phyloP scores from a whole-genome alignment of 2,113 vertebrate genomes.

The Micromys minutus region DNA sequence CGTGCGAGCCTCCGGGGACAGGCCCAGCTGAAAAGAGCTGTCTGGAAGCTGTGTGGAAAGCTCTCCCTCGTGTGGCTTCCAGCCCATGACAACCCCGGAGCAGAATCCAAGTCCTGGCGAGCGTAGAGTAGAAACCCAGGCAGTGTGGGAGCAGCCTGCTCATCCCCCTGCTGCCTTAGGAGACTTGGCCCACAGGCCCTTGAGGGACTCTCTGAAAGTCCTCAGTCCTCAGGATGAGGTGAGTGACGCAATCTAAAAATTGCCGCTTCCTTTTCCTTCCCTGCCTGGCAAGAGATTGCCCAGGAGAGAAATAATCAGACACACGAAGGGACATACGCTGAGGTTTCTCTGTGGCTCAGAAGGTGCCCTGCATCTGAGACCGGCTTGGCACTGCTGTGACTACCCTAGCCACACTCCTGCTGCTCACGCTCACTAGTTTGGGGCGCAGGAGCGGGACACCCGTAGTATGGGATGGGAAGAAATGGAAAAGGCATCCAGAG shows the following conservation, averaged over 20 bases:
- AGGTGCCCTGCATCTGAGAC: background rate
- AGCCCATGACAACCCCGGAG: background rate
- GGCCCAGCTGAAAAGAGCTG: background rate
- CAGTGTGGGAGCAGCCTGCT: background rate
- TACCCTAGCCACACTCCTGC: too few species aligned
- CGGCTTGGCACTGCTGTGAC: background rate
- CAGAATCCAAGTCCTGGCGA: background rate
- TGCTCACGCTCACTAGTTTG: fast-evolving
- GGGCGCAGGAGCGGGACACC: background rate
- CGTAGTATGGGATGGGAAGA: slow-evolving; percentile 3
- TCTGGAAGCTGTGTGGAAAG: slow-evolving; percentile 16
- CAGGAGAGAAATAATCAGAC: background rate
- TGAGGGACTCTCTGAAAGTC: background rate
- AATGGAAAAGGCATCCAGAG: slow-evolving; percentile 78
- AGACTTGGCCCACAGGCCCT: background rate
- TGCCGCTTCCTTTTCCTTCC: background rate
- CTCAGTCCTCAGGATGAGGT: background rate
- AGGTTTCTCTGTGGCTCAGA: background rate
- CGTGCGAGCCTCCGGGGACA: background rate
- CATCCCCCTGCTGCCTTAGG: too few species aligned
- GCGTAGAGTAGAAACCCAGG: background rate
- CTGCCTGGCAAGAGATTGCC: background rate
- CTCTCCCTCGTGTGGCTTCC: background rate
- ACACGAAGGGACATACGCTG: background rate
- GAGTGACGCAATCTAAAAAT: background rate